phyloP scores from a whole-genome alignment of 2,113 vertebrate species.

The Hydrolagus affinis region DNA sequence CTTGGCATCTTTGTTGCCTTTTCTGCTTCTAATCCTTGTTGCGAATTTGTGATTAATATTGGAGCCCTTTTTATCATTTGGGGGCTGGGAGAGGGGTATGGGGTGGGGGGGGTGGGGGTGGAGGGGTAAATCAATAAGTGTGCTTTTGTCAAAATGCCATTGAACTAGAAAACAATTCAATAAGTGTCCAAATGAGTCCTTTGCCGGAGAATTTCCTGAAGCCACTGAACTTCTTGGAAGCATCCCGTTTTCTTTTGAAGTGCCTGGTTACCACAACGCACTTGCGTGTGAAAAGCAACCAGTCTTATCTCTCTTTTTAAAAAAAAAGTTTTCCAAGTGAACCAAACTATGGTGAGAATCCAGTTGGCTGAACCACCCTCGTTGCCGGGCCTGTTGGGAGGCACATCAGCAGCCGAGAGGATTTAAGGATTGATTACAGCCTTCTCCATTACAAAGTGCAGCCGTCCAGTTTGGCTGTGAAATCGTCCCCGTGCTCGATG shows the following conservation, averaged over 20 bases:
- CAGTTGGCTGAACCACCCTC: not conserved
- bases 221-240: not conserved
- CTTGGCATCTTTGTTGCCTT: not conserved
- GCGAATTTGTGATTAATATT: not conserved
- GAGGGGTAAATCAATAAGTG: too few relatives aligned
- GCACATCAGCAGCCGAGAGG: not conserved
- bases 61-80: not conserved
- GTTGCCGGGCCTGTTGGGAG: not conserved
- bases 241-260: too few relatives aligned
- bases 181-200: not conserved
- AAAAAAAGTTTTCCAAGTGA: too few relatives aligned
- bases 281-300: too few relatives aligned
- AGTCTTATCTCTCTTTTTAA: too few relatives aligned
- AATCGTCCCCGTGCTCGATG: not conserved
- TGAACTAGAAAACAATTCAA: not conserved
- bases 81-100: too few relatives aligned
- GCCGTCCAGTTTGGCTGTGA: not conserved
- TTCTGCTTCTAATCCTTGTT: not conserved
- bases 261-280: too few relatives aligned
- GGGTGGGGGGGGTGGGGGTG: too few relatives aligned
- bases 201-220: not conserved
- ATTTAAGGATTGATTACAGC: not conserved
- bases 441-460: constrained; percentile 14
- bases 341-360: not conserved
- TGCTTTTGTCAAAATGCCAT: too few relatives aligned